Conservation (phyloP, 2,113 vertebrate species). For the Stictonetta naevosa region DNA sequence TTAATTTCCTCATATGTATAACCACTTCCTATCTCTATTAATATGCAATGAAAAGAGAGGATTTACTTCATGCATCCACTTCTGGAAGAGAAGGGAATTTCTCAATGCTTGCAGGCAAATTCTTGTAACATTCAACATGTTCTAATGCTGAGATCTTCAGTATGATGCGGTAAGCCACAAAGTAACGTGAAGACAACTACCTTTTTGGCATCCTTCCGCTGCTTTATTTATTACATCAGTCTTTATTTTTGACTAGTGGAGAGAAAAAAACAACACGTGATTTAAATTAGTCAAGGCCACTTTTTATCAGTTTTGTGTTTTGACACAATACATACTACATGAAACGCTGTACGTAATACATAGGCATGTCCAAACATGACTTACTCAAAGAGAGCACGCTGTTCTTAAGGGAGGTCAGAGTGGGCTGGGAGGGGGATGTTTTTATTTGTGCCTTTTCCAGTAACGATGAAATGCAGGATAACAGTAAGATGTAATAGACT, state of each 20-base stretch:
- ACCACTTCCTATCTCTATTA: not conserved
- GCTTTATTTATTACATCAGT: not conserved
- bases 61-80: not conserved
- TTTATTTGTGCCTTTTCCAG: not conserved
- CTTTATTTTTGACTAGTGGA: slow-evolving; percentile 11
- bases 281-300: not conserved
- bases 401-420: not conserved
- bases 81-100: slow-evolving; percentile 12
- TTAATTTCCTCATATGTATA: not conserved
- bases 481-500: not conserved
- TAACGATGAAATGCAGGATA: not conserved
- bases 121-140: not conserved
- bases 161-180: slow-evolving; percentile 29
- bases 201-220: slow-evolving; percentile 5
- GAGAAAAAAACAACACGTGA: not conserved
- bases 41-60: not conserved
- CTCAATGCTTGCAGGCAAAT: not conserved
- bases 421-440: not conserved
- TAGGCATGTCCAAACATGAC: not conserved
- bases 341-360: not conserved
- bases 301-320: not conserved
- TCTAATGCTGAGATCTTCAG: not conserved
- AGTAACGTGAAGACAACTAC: slow-evolving; percentile 34
- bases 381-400: not conserved
- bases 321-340: not conserved